Evolutionary conservation across 1,140 invertebrate genomes (phyloP).

Genomic region (Orius laevigatus): DNA sequence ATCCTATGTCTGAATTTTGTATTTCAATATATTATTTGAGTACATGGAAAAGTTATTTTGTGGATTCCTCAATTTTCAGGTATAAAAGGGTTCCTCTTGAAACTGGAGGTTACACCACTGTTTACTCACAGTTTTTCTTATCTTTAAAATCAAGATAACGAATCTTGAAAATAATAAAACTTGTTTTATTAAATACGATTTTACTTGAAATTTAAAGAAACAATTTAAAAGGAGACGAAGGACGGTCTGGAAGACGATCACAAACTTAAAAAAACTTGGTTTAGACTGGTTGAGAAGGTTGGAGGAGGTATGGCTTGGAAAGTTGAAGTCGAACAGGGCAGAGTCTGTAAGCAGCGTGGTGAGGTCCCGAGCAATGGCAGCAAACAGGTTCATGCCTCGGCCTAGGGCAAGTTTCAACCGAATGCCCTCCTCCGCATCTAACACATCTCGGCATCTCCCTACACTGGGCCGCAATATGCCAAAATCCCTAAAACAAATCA

Average conservation of each 20-base stretch:
- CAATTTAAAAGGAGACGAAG: not conserved
- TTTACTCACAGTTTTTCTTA: too few species aligned
- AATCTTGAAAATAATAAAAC: not conserved
- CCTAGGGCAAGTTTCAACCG: conserved; percentile 31
- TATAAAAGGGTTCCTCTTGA: too few species aligned
- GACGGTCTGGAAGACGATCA: not conserved
- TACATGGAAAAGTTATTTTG: too few species aligned
- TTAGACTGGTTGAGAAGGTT: not conserved
- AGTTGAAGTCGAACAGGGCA: conserved; percentile 35
- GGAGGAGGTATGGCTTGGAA: conserved; percentile 29
- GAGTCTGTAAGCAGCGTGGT: conserved; percentile 35
- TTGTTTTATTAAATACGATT: conserved; percentile 2
- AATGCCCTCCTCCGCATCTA: conserved; percentile 33
- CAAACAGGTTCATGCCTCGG: conserved; percentile 33
- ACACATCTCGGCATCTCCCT: conserved; percentile 33
- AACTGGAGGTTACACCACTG: too few species aligned
- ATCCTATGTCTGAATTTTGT: too few species aligned
- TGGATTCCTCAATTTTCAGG: too few species aligned
- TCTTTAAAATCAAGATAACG: too few species aligned
- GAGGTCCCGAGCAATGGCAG: conserved; percentile 34
- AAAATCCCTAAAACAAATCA: conserved; percentile 29
- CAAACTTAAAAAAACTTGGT: not conserved
- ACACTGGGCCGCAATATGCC: conserved; percentile 36
- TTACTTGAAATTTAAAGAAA: conserved; percentile 9
- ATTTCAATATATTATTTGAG: too few species aligned